Evolutionary conservation across 2,888 invertebrate genomes (phyloP), one percentile per base, ranked within the genome.

Genomic region (Tinea pellionella): DNA sequence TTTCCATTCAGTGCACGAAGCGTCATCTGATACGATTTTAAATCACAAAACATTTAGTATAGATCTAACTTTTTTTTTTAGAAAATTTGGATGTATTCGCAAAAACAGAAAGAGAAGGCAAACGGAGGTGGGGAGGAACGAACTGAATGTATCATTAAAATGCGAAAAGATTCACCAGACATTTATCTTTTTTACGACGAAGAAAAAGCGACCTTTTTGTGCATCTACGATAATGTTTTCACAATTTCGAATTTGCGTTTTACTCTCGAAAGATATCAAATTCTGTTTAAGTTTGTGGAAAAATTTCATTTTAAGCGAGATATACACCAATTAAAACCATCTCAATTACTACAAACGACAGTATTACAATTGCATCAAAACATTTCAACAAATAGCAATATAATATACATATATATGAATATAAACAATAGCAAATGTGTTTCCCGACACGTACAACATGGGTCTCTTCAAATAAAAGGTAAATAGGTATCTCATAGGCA

Each of bases 121-220:
- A 9, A 2, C 4, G 37, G 9, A 9, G 37, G 37, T 1, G 37
- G 37, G 37, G n/a, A 9, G n/a, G 9, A 2, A 37, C 11, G 37
- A 37, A 37, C n/a, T 37, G 37, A 37, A 37, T 47, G 7, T 47
- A 47, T 47, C 47, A 47, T 47, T 47, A 47, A 47, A 47, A 47
- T 47, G 47, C 47, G 47, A 18, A 47, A 13, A 15, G 47, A 47
- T 18, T 47, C 37, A 12, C 8, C 47, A 47, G 47, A 47, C 47
- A 47, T 47, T n/a, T 47, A 42, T 42, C 42, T 47, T 47, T 47
- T 37, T 37, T 37, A n/a, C n/a, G 37, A 37, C 37, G 37, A 37
- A n/a, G n/a, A n/a, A 37, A 37, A n/a, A 37, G 37, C 2, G n/a
- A 37, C 37, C 11, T 37, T 24, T 37, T 37, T 37, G 37, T 37